Conservation (phyloP, 2,797 vertebrate species). For the Molothrus ater region DNA sequence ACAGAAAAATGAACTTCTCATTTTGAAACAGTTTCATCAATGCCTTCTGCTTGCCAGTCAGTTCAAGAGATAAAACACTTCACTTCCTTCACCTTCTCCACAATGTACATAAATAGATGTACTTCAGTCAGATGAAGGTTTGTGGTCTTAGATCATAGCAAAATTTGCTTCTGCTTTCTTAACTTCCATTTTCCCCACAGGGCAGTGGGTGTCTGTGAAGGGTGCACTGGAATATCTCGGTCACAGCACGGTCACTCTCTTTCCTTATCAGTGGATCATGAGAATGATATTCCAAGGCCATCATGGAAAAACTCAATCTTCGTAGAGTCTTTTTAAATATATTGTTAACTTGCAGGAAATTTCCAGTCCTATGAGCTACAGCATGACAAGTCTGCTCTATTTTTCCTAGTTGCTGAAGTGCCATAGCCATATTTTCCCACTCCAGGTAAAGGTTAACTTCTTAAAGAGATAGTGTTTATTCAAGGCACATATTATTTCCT, state of each 20-base stretch:
- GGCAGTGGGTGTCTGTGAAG: conserved; percentile 19
- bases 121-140: conserved; percentile 41
- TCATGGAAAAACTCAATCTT: conserved; percentile 48
- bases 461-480: conserved; percentile 13
- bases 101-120: conserved; percentile 42
- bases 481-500: not conserved
- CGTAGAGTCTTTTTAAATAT: not conserved
- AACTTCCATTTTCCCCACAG: conserved; percentile 61
- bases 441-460: conserved; percentile 39
- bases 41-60: not conserved
- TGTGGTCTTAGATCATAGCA: conserved; percentile 38
- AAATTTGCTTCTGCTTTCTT: conserved; percentile 70
- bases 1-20: not conserved
- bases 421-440: conserved; percentile 31
- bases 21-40: conserved; percentile 16
- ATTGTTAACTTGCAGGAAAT: conserved; percentile 12
- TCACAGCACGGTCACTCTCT: not conserved
- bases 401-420: conserved; percentile 34
- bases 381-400: not conserved
- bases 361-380: conserved; percentile 38
- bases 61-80: conserved; percentile 47
- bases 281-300: conserved; percentile 44
- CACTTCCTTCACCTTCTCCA: conserved; percentile 61
- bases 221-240: conserved; percentile 64
- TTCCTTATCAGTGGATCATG: conserved; percentile 23